phyloP scores from a whole-genome alignment of 2,888 invertebrate species.

The Hyppa rectilinea region DNA sequence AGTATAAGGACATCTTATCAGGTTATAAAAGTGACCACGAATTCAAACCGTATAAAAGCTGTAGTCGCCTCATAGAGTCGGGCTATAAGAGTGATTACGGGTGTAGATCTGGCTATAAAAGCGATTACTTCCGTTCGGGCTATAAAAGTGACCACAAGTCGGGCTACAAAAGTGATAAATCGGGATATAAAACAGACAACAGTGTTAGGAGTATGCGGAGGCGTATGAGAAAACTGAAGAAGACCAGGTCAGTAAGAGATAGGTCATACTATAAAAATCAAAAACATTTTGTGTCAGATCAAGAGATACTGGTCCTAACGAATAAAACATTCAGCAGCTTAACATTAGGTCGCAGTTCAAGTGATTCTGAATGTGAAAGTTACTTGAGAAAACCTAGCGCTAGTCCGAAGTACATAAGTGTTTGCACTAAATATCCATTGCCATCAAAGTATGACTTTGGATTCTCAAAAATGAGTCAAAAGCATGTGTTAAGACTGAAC shows the following conservation, averaged over 20 bases:
- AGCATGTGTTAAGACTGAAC: constrained; percentile 81
- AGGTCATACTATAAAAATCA: constrained; percentile 89
- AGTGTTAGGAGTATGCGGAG: constrained; percentile 88
- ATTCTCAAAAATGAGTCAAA: constrained; percentile 83
- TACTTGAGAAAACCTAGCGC: constrained; percentile 83
- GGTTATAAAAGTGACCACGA: constrained; percentile 92
- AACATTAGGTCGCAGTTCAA: constrained; percentile 90
- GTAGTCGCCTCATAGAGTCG: constrained; percentile 89
- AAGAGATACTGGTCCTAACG: constrained; percentile 91
- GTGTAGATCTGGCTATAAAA: constrained; percentile 88
- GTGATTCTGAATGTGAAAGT: constrained; percentile 88
- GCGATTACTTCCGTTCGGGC: constrained; percentile 89
- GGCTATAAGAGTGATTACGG: constrained; percentile 92
- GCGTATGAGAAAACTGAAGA: constrained; percentile 88
- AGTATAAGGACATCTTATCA: constrained; percentile 91
- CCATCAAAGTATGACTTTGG: constrained; percentile 84
- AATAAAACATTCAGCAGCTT: constrained; percentile 89
- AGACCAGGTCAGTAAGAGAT: constrained; percentile 88
- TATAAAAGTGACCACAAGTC: constrained; percentile 92
- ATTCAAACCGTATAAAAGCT: constrained; percentile 88
- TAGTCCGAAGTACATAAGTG: constrained; percentile 87
- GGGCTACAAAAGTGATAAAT: constrained; percentile 91
- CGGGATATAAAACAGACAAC: constrained; percentile 91
- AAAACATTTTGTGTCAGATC: constrained; percentile 90
- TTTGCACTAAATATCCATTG: constrained; percentile 85